phyloP scores from a whole-genome alignment of 2,888 invertebrate species.

The Acleris holmiana region DNA sequence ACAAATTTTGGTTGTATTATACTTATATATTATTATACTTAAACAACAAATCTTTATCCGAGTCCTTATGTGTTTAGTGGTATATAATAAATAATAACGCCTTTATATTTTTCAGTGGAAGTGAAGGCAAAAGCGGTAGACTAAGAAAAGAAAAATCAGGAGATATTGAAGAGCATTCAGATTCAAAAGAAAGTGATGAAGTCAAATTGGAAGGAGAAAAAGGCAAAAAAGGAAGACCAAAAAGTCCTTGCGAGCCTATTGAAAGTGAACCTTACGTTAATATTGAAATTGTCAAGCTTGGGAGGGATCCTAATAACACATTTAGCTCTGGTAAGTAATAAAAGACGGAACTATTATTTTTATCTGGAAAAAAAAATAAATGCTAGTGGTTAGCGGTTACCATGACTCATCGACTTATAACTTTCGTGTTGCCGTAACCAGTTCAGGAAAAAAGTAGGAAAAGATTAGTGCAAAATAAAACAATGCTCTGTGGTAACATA shows the following conservation, averaged over 20 bases:
- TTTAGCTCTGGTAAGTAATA: slow-evolving; percentile 86
- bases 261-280: slow-evolving; percentile 87
- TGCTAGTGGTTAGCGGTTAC: too few relatives aligned
- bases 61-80: background rate
- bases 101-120: slow-evolving; percentile 57
- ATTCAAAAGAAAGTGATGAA: slow-evolving; percentile 51
- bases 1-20: slow-evolving; percentile 10
- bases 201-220: slow-evolving; percentile 53
- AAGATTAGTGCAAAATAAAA: too few relatives aligned
- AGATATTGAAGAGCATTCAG: slow-evolving; percentile 47
- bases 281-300: slow-evolving; percentile 88
- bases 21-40: background rate
- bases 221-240: slow-evolving; percentile 77
- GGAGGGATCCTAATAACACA: slow-evolving; percentile 88
- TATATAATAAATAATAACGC: background rate
- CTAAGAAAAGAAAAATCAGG: slow-evolving; percentile 59
- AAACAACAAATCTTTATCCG: background rate
- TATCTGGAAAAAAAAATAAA: too few relatives aligned
- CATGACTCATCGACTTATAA: too few relatives aligned
- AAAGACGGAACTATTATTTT: background rate
- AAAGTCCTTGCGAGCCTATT: slow-evolving; percentile 88
- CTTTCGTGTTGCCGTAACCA: too few relatives aligned
- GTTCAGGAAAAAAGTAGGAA: too few relatives aligned
- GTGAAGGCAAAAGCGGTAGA: slow-evolving; percentile 74
- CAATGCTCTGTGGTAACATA: too few relatives aligned